phyloP scores from a whole-genome alignment of 2,888 invertebrate species.

The Empis stercorea region DNA sequence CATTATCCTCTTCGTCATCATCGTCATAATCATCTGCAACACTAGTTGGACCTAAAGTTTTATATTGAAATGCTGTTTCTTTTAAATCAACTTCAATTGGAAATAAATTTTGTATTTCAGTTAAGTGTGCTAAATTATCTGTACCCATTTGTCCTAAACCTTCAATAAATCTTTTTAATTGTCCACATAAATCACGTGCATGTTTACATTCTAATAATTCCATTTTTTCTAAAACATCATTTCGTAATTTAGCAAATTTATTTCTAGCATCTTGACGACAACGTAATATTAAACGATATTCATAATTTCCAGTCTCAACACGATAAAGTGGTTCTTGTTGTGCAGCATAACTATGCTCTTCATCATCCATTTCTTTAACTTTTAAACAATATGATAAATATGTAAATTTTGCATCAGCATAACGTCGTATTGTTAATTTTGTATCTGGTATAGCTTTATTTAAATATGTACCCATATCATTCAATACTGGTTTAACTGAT shows the following conservation, averaged over 20 bases:
- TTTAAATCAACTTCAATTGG: conserved; percentile 94
- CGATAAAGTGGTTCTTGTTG: conserved; percentile 93
- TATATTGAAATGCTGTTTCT: conserved; percentile 84
- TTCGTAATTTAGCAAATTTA: conserved; percentile 69
- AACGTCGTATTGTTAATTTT: conserved; percentile 90
- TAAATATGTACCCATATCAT: conserved; percentile 91
- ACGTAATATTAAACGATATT: conserved; percentile 88
- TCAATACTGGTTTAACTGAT: conserved; percentile 81
- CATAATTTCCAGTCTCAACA: conserved; percentile 98
- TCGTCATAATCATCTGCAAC: conserved; percentile 13
- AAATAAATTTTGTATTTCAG: conserved; percentile 63
- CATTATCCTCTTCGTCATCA: conserved; percentile 9
- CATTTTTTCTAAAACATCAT: conserved; percentile 91
- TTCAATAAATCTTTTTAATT: conserved; percentile 68
- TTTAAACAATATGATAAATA: conserved; percentile 98
- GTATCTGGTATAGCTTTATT: conserved; percentile 98
- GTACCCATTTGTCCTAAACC: conserved; percentile 59
- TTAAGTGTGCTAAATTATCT: conserved; percentile 64
- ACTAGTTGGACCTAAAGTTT: conserved; percentile 41
- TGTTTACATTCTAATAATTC: conserved; percentile 97
- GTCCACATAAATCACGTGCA: conserved; percentile 86
- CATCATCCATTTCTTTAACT: conserved; percentile 99
- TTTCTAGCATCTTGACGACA: conserved; percentile 90
- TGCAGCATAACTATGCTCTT: conserved; percentile 86
- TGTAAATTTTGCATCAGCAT: conserved; percentile 98